These are phyloP conservation scores for Coregonus suidteri DNA, from an alignment of 2,797 vertebrate species.

Conservation along the genomic window DNA sequence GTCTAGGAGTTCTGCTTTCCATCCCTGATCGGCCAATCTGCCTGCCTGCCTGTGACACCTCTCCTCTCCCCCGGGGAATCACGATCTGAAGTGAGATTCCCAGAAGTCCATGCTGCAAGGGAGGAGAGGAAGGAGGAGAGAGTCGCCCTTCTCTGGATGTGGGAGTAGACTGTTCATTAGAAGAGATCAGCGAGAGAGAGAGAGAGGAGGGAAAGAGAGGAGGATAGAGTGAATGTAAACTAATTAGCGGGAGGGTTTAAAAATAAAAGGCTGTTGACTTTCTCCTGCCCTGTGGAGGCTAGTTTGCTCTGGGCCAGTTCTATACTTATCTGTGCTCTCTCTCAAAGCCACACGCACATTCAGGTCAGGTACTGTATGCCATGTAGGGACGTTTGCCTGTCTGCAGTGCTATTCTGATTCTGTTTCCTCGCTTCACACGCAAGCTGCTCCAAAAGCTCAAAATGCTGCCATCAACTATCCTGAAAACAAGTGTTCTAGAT, in stretches of 20 bases:
- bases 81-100: conserved; percentile 7
- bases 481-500: background rate
- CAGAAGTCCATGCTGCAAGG: conserved; percentile 10
- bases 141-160: conserved; percentile 49
- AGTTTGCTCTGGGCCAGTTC: conserved; percentile 22
- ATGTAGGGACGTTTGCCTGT: background rate
- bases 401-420: background rate
- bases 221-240: conserved; percentile 51
- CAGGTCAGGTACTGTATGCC: background rate
- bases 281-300: conserved; percentile 35
- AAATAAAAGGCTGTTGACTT: conserved; percentile 63
- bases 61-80: conserved; percentile 6
- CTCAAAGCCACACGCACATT: background rate
- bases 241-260: conserved; percentile 55
- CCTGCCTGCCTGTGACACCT: too few species aligned
- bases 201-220: background rate
- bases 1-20: conserved; percentile 24
- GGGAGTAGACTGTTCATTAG: conserved; percentile 53
- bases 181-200: conserved; percentile 23
- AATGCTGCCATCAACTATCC: background rate
- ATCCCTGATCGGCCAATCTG: too few species aligned
- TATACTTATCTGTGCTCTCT: conserved; percentile 32
- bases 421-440: background rate
- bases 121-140: conserved; percentile 12
- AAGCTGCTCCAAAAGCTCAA: background rate